phyloP scores from a whole-genome alignment of 2,113 vertebrate genomes.

The Silurus asotus region DNA sequence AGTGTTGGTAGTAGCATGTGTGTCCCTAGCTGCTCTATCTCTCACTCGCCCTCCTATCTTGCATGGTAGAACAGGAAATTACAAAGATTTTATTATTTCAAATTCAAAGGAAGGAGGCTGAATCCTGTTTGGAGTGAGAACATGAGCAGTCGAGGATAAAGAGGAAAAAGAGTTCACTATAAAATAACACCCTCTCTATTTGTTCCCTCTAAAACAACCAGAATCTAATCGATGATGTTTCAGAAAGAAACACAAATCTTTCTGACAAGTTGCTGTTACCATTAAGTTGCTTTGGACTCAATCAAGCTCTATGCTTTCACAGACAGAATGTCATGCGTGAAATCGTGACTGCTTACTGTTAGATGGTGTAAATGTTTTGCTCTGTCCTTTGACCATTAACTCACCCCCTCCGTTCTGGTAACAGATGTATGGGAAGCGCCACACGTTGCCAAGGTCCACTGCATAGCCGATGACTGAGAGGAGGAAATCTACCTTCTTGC shows the following conservation, averaged over 20 bases:
- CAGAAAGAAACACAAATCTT: constrained; percentile 33
- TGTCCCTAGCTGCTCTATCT: constrained; percentile 49
- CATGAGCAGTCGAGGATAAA: constrained; percentile 46
- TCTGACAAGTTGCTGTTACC: constrained; percentile 17
- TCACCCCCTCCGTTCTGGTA: constrained; percentile 99
- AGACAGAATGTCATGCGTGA: constrained; percentile 24
- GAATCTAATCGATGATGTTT: constrained; percentile 42
- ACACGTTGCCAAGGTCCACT: constrained; percentile 96
- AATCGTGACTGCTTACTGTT: constrained; percentile 1
- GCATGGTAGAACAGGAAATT: constrained; percentile 76
- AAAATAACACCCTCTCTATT: constrained; percentile 39
- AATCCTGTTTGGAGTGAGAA: constrained; percentile 55
- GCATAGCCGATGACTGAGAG: constrained; percentile 96
- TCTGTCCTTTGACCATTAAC: constrained; percentile 48
- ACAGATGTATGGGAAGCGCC: constrained; percentile 98
- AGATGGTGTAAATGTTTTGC: constrained; percentile 5
- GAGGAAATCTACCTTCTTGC: constrained; percentile 97
- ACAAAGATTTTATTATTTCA: constrained; percentile 77
- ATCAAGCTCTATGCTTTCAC: background rate
- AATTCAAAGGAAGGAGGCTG: constrained; percentile 71
- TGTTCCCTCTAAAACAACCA: constrained; percentile 38
- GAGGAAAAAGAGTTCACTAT: constrained; percentile 21
- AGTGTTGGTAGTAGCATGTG: constrained; percentile 69
- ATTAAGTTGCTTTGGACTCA: background rate
- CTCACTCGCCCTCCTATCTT: constrained; percentile 52